Percentiles rank a stretch among this genome's conserved stretches.
phyloP scores from a whole-genome alignment of 1,140 invertebrate genomes.

The Drosophila sechellia region DNA sequence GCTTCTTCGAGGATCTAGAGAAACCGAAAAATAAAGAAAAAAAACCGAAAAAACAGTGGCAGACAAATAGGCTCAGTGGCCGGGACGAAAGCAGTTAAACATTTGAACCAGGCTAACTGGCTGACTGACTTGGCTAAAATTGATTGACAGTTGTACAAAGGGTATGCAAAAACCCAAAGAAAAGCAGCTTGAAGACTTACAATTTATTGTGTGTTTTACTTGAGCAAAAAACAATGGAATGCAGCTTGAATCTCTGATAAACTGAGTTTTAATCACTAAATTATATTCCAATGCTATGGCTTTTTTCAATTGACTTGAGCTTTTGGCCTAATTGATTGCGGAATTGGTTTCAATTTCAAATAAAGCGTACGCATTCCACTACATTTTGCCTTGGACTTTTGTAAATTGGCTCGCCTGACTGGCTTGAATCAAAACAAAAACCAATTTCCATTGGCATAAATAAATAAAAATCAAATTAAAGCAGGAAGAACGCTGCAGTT shows the following conservation, averaged over 20 bases:
- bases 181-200: neutral
- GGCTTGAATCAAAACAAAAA: slow-evolving; percentile 13
- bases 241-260: neutral
- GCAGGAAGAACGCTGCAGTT: too few relatives aligned
- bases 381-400: slow-evolving; percentile 15
- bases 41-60: slow-evolving; percentile 16
- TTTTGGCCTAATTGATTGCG: neutral
- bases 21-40: neutral
- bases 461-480: slow-evolving; percentile 79
- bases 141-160: slow-evolving; percentile 32
- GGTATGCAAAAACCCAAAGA: neutral
- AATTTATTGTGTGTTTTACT: too few relatives aligned
- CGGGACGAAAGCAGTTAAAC: slow-evolving; percentile 17
- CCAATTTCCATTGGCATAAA: slow-evolving; percentile 69
- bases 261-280: neutral
- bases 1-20: neutral
- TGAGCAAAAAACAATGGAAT: too few relatives aligned
- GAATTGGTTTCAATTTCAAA: neutral
- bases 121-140: slow-evolving; percentile 16
- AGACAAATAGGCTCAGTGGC: slow-evolving; percentile 32
- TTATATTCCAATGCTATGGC: neutral
- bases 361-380: slow-evolving; percentile 9
- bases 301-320: neutral
- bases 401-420: slow-evolving; percentile 18
- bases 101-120: slow-evolving; percentile 19